Percentiles rank a stretch among this genome's conserved stretches.
Conservation (phyloP, 2,797 vertebrate genomes). For the Apogon talboti region DNA sequence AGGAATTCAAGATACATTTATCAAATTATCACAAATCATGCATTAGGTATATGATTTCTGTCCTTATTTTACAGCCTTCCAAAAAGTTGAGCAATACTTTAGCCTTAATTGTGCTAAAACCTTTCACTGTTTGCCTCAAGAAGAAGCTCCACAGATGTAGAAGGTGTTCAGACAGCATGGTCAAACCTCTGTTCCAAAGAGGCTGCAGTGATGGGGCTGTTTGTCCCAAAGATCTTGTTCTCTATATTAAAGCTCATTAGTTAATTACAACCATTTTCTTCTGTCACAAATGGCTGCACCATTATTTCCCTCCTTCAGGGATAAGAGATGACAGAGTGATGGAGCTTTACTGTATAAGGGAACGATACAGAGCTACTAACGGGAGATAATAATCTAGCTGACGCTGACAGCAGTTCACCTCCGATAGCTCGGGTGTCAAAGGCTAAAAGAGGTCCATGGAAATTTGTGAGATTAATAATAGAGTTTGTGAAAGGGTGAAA, state of each 20-base stretch:
- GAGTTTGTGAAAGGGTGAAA: slow-evolving; percentile 74
- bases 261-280: slow-evolving; percentile 53
- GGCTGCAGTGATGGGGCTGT: slow-evolving; percentile 8
- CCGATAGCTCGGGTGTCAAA: slow-evolving; percentile 80
- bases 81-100: too few species aligned
- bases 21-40: too few species aligned
- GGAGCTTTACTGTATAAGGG: slow-evolving; percentile 31
- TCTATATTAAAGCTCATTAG: slow-evolving; percentile 39
- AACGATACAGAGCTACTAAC: slow-evolving; percentile 56
- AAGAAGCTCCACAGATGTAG: too few species aligned
- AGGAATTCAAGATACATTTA: too few species aligned
- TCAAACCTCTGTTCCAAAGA: not conserved
- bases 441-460: slow-evolving; percentile 81
- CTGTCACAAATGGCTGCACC: slow-evolving; percentile 29
- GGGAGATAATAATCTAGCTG: slow-evolving; percentile 72
- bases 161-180: not conserved
- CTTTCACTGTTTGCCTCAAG: too few species aligned
- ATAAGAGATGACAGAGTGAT: slow-evolving; percentile 42
- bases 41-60: too few species aligned
- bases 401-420: slow-evolving; percentile 80
- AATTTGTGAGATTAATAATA: slow-evolving; percentile 85
- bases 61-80: too few species aligned
- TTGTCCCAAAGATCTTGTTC: slow-evolving; percentile 34
- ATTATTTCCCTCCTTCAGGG: slow-evolving; percentile 43
- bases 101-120: too few species aligned